These are phyloP conservation scores for Botrylloides violaceus DNA, from an alignment of 23 tunicate species.

Conservation along the genomic window DNA sequence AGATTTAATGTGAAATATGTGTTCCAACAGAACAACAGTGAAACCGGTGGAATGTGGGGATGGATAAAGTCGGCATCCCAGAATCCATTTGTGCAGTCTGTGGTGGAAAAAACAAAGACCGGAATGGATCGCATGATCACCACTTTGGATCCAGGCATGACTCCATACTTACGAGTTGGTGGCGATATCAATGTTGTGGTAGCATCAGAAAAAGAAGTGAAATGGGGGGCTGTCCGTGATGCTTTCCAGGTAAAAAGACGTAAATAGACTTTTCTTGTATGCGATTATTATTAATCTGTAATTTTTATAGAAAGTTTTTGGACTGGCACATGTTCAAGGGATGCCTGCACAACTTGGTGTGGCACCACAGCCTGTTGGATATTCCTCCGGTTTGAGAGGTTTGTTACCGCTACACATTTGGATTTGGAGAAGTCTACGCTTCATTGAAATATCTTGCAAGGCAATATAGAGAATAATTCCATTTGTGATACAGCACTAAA, in stretches of 20 bases:
- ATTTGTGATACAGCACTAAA: too few species aligned
- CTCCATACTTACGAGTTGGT: conserved; percentile 51
- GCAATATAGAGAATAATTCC: too few species aligned
- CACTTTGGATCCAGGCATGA: conserved; percentile 91
- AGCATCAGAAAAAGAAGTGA: conserved; percentile 79
- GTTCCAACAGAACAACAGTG: too few species aligned
- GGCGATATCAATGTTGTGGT: conserved; percentile 75
- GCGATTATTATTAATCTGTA: not conserved
- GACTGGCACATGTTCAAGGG: conserved; percentile 59
- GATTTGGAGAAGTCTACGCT: too few species aligned
- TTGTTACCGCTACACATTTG: too few species aligned
- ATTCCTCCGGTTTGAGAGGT: conserved; percentile 61
- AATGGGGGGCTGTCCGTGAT: conserved; percentile 84
- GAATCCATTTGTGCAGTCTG: conserved; percentile 69
- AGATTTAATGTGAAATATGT: too few species aligned
- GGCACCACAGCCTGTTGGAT: conserved; percentile 94
- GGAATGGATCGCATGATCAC: conserved; percentile 79
- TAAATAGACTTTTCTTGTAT: not conserved
- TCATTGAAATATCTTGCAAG: too few species aligned
- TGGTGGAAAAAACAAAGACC: conserved; percentile 81
- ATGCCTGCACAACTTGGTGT: conserved; percentile 57
- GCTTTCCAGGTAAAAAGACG: conserved; percentile 52
- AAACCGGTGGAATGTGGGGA: conserved; percentile 48
- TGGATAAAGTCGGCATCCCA: conserved; percentile 91
- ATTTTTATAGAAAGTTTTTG: conserved; percentile 37